Conservation (phyloP, 2,113 vertebrate species). For the Neodontobutis hainanensis region DNA sequence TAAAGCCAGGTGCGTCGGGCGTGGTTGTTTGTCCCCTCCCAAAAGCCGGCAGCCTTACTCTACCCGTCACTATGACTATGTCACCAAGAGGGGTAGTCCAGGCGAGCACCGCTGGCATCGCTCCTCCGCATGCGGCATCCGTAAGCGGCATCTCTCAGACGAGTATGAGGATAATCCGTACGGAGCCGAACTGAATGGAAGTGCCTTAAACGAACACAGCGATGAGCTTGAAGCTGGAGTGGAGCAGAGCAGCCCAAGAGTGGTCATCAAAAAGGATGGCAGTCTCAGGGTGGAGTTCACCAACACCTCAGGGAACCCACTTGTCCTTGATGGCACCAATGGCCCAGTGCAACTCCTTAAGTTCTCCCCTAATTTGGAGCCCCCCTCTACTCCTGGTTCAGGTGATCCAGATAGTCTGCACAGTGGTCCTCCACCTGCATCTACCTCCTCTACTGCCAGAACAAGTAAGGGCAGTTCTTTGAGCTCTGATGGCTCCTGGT, state of each 20-base stretch:
- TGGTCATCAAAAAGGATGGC: slow-evolving; percentile 94
- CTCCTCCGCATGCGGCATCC: slow-evolving; percentile 66
- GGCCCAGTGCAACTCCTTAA: slow-evolving; percentile 90
- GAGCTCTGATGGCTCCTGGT: slow-evolving; percentile 95
- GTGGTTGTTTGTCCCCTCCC: slow-evolving; percentile 88
- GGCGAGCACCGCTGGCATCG: slow-evolving; percentile 73
- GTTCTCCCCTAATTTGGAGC: slow-evolving; percentile 85
- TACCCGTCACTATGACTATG: slow-evolving; percentile 79
- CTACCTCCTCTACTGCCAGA: slow-evolving; percentile 81
- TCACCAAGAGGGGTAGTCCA: slow-evolving; percentile 77
- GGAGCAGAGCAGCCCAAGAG: slow-evolving; percentile 87
- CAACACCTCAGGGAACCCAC: slow-evolving; percentile 74
- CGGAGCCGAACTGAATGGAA: slow-evolving; percentile 76
- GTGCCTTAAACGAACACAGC: slow-evolving; percentile 76
- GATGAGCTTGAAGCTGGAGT: slow-evolving; percentile 68
- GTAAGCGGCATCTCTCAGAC: slow-evolving; percentile 68
- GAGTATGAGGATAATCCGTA: slow-evolving; percentile 76
- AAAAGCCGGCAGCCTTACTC: slow-evolving; percentile 87
- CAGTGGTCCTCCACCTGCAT: slow-evolving; percentile 67
- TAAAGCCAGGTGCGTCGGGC: slow-evolving; percentile 85
- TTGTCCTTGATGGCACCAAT: slow-evolving; percentile 70
- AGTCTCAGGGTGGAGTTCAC: slow-evolving; percentile 93
- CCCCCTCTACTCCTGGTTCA: slow-evolving; percentile 72
- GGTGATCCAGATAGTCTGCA: slow-evolving; percentile 72
- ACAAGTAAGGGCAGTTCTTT: slow-evolving; percentile 94